phyloP scores from a whole-genome alignment of 2,113 vertebrate species.

The Saccopteryx leptura region DNA sequence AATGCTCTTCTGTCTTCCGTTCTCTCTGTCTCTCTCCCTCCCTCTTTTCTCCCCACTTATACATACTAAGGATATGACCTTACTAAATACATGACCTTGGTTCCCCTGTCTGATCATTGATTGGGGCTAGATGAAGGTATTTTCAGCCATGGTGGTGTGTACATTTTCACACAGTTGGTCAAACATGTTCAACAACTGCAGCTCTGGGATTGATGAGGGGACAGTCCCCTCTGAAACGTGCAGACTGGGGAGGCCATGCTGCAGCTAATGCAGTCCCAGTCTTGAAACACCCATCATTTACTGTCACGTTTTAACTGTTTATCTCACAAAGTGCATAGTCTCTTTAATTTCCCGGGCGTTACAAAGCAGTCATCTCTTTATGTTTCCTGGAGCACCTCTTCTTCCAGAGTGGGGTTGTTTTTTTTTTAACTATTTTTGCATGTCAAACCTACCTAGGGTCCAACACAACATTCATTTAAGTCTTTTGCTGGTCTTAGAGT shows the following conservation, averaged over 20 bases:
- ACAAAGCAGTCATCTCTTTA: background rate
- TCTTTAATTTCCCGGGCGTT: background rate
- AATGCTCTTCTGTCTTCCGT: background rate
- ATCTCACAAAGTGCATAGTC: background rate
- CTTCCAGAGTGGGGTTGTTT: background rate
- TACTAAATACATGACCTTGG: background rate
- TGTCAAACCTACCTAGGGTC: background rate
- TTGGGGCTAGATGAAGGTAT: background rate
- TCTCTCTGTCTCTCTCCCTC: background rate
- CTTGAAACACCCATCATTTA: rapidly evolving
- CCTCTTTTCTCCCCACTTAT: background rate
- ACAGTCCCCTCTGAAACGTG: no score
- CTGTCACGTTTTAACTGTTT: background rate
- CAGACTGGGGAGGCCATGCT: background rate
- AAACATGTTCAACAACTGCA: background rate
- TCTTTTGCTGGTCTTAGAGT: background rate
- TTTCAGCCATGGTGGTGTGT: background rate
- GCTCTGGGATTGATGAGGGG: background rate
- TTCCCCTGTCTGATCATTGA: background rate
- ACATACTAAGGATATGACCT: background rate
- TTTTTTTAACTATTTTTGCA: background rate
- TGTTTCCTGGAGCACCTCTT: slow-evolving; percentile 32
- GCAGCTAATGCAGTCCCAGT: background rate
- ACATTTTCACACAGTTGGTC: background rate
- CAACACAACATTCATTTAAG: background rate